phyloP scores from a whole-genome alignment of 2,797 vertebrate species.

The Chaunax sp. region DNA sequence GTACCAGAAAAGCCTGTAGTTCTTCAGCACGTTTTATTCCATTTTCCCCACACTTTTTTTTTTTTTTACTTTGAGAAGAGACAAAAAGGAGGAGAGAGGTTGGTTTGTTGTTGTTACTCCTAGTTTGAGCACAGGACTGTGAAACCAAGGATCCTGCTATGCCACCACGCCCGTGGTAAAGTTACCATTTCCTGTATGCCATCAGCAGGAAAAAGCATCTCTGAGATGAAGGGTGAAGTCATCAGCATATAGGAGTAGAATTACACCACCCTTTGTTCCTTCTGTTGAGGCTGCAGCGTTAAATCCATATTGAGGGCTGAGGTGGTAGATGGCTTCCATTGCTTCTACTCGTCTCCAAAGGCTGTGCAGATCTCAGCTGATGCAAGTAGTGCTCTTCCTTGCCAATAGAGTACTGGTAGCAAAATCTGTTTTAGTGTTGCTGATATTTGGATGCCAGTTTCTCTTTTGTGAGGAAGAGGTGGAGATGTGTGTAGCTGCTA shows the following conservation, averaged over 20 bases:
- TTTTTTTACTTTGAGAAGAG: constrained; percentile 68
- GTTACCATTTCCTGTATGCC: constrained; percentile 40
- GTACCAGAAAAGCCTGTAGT: constrained; percentile 91
- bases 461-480: constrained; percentile 14
- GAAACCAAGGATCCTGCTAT: constrained; percentile 72
- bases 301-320: constrained; percentile 22
- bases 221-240: too few relatives aligned
- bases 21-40: constrained; percentile 42
- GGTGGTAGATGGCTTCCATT: constrained; percentile 4
- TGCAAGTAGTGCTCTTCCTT: constrained; percentile 14
- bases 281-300: constrained; percentile 20
- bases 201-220: constrained; percentile 33
- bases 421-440: constrained; percentile 2
- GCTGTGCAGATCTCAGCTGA: constrained; percentile 11
- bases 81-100: constrained; percentile 66
- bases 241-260: too few relatives aligned
- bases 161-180: constrained; percentile 73
- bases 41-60: constrained; percentile 10
- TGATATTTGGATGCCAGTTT: constrained; percentile 21
- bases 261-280: too few relatives aligned
- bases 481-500: constrained; percentile 21
- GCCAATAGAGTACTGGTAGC: constrained; percentile 20
- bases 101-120: constrained; percentile 31
- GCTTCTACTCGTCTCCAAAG: constrained; percentile 2
- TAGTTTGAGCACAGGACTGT: constrained; percentile 71